Conservation (phyloP, 2,113 vertebrate species). For the Myotis lucifugus region DNA sequence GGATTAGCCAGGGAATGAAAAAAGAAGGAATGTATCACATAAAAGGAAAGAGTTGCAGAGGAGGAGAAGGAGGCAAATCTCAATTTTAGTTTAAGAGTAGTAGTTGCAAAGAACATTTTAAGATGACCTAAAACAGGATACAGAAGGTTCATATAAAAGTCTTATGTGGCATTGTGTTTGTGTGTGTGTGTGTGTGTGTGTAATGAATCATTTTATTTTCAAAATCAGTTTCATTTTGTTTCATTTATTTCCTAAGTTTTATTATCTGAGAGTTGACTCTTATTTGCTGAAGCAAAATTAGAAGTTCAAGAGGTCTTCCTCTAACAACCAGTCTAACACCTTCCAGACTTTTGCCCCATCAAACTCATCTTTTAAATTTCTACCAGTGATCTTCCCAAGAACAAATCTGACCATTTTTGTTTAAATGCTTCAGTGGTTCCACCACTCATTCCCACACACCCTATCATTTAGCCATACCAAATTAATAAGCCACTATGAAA, state of each 20-base stretch:
- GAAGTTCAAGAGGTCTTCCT: neutral
- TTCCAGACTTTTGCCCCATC: neutral
- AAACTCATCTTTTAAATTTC: neutral
- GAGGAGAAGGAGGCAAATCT: neutral
- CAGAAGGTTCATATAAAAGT: neutral
- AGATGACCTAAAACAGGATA: neutral
- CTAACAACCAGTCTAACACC: neutral
- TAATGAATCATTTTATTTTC: neutral
- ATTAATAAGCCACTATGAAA: slow-evolving; percentile 12
- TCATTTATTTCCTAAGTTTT: neutral
- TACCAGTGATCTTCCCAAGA: neutral
- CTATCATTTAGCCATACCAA: neutral
- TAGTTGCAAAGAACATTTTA: neutral
- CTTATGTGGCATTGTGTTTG: neutral
- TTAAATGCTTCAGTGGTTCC: neutral
- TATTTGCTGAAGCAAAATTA: neutral
- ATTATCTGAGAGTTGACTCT: neutral
- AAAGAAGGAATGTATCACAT: neutral
- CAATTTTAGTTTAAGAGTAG: slow-evolving; percentile 12
- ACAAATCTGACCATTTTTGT: neutral
- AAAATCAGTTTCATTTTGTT: slow-evolving; percentile 18
- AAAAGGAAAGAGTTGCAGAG: neutral
- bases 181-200: neutral
- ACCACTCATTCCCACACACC: neutral
- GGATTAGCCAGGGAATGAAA: neutral